Percentiles rank a stretch among this genome's conserved stretches.
Evolutionary conservation across 1,140 invertebrate genomes (phyloP).

Genomic region (Megathymus violae): DNA sequence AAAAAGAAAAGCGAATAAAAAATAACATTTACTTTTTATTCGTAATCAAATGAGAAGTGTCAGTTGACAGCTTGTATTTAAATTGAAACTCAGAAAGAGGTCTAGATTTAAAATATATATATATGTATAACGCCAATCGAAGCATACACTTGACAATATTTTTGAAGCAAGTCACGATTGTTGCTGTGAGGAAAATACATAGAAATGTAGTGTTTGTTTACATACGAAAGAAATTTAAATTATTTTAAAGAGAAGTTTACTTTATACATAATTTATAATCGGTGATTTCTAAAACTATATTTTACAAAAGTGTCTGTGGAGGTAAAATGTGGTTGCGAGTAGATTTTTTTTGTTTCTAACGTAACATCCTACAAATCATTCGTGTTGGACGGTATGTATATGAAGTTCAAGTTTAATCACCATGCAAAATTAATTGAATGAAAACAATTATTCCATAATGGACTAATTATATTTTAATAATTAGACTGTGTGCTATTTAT

Average conservation of each 20-base stretch:
- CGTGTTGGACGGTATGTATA: slow-evolving; percentile 8
- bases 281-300: no score
- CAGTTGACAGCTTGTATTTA: slow-evolving; percentile 21
- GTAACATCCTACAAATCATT: neutral
- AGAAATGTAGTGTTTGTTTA: no score
- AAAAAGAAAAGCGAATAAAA: slow-evolving; percentile 38
- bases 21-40: slow-evolving; percentile 35
- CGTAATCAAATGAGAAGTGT: slow-evolving; percentile 2
- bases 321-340: slow-evolving; percentile 67
- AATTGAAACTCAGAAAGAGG: slow-evolving; percentile 1
- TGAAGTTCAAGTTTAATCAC: slow-evolving; percentile 45
- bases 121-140: neutral
- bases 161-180: no score
- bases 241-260: no score
- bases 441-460: neutral
- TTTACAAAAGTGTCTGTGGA: slow-evolving; percentile 1
- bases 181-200: no score
- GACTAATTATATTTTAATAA: neutral
- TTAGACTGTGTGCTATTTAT: neutral
- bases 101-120: neutral
- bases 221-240: no score
- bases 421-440: slow-evolving; percentile 19
- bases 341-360: slow-evolving; percentile 37
- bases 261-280: no score
- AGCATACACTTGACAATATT: no score